A percentile compares a stretch with the other conserved stretches of the same genome.
These are phyloP conservation scores for Sminthopsis crassicaudata DNA, from an alignment of 2,113 vertebrate genomes.

Conservation along the genomic window DNA sequence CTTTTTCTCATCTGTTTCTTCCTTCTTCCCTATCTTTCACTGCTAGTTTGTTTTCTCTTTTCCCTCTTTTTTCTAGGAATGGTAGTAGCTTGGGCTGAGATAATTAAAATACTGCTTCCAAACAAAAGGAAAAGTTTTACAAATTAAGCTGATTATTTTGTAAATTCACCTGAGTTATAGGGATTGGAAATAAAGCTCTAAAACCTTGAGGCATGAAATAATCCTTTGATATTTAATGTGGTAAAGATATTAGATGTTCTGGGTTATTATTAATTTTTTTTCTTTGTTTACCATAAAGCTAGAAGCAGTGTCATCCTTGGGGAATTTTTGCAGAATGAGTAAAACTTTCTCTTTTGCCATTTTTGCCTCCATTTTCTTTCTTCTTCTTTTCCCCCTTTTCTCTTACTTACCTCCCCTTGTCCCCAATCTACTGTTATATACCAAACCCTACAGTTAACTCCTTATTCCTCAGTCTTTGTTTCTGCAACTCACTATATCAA, in stretches of 20 bases:
- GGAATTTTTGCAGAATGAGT: conserved; percentile 1
- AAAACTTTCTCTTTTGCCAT: neutral
- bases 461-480: neutral
- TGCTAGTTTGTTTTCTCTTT: neutral
- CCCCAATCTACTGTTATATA: neutral
- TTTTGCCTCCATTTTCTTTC: neutral
- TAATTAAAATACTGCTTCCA: conserved; percentile 17
- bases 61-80: neutral
- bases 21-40: conserved; percentile 10
- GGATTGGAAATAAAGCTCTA: neutral
- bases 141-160: conserved; percentile 19
- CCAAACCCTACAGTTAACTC: neutral
- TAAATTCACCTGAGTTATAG: neutral
- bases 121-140: conserved; percentile 18
- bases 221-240: conserved; percentile 41
- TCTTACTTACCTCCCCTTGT: neutral
- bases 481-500: neutral
- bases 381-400: neutral
- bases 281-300: neutral
- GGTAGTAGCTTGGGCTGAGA: conserved; percentile 30
- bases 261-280: too few relatives aligned
- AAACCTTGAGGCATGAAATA: neutral
- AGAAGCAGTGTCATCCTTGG: conserved; percentile 32
- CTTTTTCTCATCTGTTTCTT: conserved; percentile 33
- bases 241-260: neutral